A percentile compares a stretch with the other conserved stretches of the same genome.
phyloP scores from a whole-genome alignment of 2,113 vertebrate genomes.

The Todiramphus saurophagus region DNA sequence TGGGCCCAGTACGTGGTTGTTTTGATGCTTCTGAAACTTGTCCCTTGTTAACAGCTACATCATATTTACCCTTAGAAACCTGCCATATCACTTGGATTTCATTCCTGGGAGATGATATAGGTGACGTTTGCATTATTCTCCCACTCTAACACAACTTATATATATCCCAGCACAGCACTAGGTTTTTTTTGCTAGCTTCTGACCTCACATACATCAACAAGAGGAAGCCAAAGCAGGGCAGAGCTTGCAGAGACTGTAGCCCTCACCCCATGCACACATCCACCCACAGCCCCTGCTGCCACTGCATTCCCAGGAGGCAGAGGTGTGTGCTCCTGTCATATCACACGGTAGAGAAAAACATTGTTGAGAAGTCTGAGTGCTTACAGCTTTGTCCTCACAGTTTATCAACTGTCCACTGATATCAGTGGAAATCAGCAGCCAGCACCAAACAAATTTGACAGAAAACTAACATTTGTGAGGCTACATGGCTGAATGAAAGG shows the following conservation, averaged over 20 bases:
- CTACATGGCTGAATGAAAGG: not conserved
- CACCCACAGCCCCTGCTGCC: not conserved
- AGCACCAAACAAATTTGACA: not conserved
- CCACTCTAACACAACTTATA: not conserved
- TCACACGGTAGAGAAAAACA: rapidly evolving
- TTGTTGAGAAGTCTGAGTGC: not conserved
- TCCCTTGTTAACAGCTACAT: not conserved
- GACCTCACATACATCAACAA: not conserved
- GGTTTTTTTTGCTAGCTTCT: not conserved
- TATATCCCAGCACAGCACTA: not conserved
- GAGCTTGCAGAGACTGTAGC: rapidly evolving
- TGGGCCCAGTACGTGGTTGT: not conserved
- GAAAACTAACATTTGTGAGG: not conserved
- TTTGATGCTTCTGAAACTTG: not conserved
- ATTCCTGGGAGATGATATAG: not conserved
- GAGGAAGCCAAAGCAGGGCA: not conserved
- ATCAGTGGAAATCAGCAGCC: not conserved
- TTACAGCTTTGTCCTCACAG: not conserved
- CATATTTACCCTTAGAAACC: not conserved
- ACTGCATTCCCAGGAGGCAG: not conserved
- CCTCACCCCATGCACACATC: not conserved
- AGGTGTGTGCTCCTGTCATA: not conserved
- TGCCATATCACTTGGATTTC: not conserved
- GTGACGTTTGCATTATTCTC: not conserved
- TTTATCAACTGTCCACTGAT: not conserved